Conservation (phyloP, 2,888 invertebrate species). For the Drepanosiphum platanoidis region DNA sequence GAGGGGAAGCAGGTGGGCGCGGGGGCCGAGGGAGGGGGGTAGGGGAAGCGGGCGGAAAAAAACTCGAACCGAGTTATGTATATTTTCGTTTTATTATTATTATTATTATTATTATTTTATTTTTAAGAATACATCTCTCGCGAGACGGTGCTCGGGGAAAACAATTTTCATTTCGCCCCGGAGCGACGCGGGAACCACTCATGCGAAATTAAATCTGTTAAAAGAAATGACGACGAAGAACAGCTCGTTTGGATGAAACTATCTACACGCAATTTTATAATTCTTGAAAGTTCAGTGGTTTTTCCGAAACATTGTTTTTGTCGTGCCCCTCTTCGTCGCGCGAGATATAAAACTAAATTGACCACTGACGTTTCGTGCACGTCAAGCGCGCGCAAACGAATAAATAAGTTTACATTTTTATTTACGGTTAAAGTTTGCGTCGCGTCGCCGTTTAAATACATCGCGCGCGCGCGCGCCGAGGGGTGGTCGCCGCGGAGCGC, state of each 20-base stretch:
- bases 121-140: slow-evolving; percentile 41
- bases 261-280: slow-evolving; percentile 38
- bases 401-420: background rate
- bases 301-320: slow-evolving; percentile 47
- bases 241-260: slow-evolving; percentile 37
- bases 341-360: slow-evolving; percentile 7
- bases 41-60: background rate
- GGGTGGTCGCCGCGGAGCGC: too few species aligned
- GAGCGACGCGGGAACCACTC: slow-evolving; percentile 27
- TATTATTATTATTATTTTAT: slow-evolving; percentile 14
- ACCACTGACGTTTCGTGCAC: background rate
- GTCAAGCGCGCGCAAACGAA: background rate
- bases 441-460: background rate
- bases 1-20: too few species aligned
- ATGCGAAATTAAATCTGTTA: slow-evolving; percentile 56
- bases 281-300: slow-evolving; percentile 55
- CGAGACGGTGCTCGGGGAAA: slow-evolving; percentile 31
- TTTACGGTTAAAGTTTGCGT: background rate
- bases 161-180: slow-evolving; percentile 54
- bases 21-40: too few species aligned
- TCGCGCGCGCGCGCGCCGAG: background rate
- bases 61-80: slow-evolving; percentile 54
- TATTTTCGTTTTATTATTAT: slow-evolving; percentile 47
- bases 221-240: slow-evolving; percentile 44
- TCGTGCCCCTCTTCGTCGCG: background rate